Conservation (phyloP, 1,140 invertebrate genomes). For the Diorhabda elongata region DNA sequence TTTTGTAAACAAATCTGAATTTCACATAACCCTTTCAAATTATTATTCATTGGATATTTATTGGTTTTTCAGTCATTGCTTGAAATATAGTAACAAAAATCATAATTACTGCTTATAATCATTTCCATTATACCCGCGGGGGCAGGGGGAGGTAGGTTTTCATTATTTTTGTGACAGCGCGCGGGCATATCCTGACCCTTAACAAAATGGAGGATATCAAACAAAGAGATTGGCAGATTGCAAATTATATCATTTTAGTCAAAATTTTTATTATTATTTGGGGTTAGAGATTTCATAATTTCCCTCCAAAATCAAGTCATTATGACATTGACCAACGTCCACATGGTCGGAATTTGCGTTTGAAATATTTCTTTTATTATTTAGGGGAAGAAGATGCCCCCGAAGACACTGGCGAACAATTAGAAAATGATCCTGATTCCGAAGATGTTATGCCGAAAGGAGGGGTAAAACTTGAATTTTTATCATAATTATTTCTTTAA, state of each 20-base stretch:
- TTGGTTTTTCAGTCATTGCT: not conserved
- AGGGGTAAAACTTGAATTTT: slow-evolving; percentile 32
- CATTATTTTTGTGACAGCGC: slow-evolving; percentile 53
- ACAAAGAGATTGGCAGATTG: slow-evolving; percentile 60
- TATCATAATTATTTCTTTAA: not conserved
- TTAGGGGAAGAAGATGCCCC: slow-evolving; percentile 67
- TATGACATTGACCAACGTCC: slow-evolving; percentile 42
- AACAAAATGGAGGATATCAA: slow-evolving; percentile 69
- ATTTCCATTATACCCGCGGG: slow-evolving; percentile 35
- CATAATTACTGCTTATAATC: slow-evolving; percentile 39
- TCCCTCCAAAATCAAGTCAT: slow-evolving; percentile 40
- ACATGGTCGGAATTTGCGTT: slow-evolving; percentile 35
- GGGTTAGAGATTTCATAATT: slow-evolving; percentile 43
- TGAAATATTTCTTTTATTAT: slow-evolving; percentile 32
- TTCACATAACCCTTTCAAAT: no score
- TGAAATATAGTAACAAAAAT: slow-evolving; percentile 18
- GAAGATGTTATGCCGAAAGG: slow-evolving; percentile 63
- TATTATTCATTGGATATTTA: no score
- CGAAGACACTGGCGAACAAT: slow-evolving; percentile 57
- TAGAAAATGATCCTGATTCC: slow-evolving; percentile 68
- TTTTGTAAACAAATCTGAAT: slow-evolving; percentile 18
- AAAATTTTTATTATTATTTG: slow-evolving; percentile 25
- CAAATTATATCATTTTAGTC: slow-evolving; percentile 34
- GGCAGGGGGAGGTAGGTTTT: slow-evolving; percentile 41
- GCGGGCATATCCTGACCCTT: slow-evolving; percentile 51